Percentiles rank a stretch among this genome's conserved stretches.
phyloP scores from a whole-genome alignment of 2,888 invertebrate genomes.

The Archips xylosteana region DNA sequence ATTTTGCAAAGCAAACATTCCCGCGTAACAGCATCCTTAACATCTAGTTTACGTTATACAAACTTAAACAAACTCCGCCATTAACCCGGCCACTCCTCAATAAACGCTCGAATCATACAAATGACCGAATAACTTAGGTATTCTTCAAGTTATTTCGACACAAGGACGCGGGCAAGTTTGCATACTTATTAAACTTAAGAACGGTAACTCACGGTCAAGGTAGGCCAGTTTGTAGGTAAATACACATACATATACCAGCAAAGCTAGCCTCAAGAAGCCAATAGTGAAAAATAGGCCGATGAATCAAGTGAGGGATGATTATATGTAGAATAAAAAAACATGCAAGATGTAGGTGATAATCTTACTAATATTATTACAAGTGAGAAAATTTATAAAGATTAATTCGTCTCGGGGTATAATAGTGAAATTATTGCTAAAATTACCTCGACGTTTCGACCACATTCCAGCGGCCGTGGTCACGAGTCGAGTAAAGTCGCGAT shows the following conservation, averaged over 20 bases:
- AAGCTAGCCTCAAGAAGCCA: not conserved
- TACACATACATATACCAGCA: not conserved
- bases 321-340: too few species aligned
- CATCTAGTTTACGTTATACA: constrained; percentile 1
- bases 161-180: constrained; percentile 29
- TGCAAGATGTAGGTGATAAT: too few species aligned
- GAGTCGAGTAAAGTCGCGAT: too few species aligned
- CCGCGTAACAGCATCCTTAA: not conserved
- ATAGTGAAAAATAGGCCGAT: constrained; percentile 19
- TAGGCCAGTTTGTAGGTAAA: not conserved
- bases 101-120: constrained; percentile 31
- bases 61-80: not conserved
- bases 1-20: constrained; percentile 6
- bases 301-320: not conserved
- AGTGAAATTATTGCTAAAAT: too few species aligned
- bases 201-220: constrained; percentile 34
- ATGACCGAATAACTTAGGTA: constrained; percentile 30
- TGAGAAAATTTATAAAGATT: too few species aligned
- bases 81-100: constrained; percentile 24
- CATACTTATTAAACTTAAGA: constrained; percentile 24
- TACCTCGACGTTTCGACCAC: too few species aligned
- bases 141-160: constrained; percentile 31
- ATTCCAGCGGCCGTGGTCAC: too few species aligned
- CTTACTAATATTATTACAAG: too few species aligned
- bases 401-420: too few species aligned